A percentile compares a stretch with the other conserved stretches of the same genome.
phyloP scores from a whole-genome alignment of 2,888 invertebrate genomes.

The Synanthedon formicaeformis region DNA sequence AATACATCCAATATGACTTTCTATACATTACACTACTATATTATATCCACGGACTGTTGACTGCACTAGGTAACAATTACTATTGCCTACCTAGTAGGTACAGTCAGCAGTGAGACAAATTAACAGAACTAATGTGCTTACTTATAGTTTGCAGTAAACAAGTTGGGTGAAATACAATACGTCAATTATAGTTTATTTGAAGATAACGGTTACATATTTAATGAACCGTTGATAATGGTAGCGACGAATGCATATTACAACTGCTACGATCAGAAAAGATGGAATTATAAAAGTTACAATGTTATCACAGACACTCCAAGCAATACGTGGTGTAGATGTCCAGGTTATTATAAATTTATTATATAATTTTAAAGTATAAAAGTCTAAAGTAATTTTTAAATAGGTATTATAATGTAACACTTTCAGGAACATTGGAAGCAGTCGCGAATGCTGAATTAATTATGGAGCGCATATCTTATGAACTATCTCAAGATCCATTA shows the following conservation, averaged over 20 bases:
- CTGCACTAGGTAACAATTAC: no score
- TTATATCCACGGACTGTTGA: no score
- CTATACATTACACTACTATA: no score
- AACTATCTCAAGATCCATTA: slow-evolving; percentile 65
- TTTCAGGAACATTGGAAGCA: neutral
- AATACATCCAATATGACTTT: no score
- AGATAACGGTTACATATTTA: slow-evolving; percentile 53
- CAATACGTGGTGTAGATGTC: slow-evolving; percentile 35
- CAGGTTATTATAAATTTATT: slow-evolving; percentile 18
- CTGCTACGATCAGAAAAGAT: slow-evolving; percentile 24
- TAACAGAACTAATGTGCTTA: no score
- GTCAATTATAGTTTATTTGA: slow-evolving; percentile 54
- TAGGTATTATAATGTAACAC: neutral
- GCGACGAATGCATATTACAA: slow-evolving; percentile 17
- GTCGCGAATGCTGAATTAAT: slow-evolving; percentile 67
- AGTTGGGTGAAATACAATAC: slow-evolving; percentile 59
- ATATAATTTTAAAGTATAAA: no score
- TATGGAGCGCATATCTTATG: slow-evolving; percentile 74
- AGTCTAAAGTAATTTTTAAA: neutral
- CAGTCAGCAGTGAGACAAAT: no score
- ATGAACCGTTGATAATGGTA: slow-evolving; percentile 19
- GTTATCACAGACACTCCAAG: slow-evolving; percentile 33
- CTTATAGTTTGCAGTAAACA: slow-evolving; percentile 30
- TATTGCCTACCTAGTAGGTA: no score
- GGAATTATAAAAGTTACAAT: slow-evolving; percentile 25